phyloP scores from a whole-genome alignment of 1,140 invertebrate species.

The Pinna nobilis region DNA sequence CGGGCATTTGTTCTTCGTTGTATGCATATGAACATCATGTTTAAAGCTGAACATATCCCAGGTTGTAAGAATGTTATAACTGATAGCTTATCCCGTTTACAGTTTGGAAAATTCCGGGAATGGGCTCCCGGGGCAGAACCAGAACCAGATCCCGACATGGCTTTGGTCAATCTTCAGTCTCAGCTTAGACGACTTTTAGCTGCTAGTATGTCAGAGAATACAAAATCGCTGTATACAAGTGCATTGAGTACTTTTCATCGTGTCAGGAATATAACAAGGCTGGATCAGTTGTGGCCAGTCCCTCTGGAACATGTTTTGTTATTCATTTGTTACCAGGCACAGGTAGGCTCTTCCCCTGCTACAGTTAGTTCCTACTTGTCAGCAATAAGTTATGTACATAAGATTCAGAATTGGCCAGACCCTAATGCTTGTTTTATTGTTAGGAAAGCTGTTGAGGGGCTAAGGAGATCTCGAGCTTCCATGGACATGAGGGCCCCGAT shows the following conservation, averaged over 20 bases:
- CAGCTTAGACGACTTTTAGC: too few species aligned
- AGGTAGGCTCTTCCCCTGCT: neutral
- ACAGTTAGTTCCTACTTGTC: slow-evolving; percentile 20
- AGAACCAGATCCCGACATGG: too few species aligned
- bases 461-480: neutral
- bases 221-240: too few species aligned
- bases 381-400: slow-evolving; percentile 12
- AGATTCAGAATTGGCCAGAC: neutral
- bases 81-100: too few species aligned
- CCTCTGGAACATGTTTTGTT: neutral
- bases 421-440: neutral
- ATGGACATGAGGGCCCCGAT: neutral
- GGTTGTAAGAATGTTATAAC: too few species aligned
- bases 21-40: neutral
- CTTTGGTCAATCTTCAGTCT: too few species aligned
- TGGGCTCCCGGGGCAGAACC: too few species aligned
- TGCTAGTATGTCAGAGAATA: too few species aligned
- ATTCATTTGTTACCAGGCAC: neutral
- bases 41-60: neutral
- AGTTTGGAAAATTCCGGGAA: too few species aligned
- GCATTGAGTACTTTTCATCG: too few species aligned
- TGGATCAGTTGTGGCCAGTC: too few species aligned
- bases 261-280: too few species aligned
- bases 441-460: neutral
- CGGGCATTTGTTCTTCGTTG: neutral